A percentile compares a stretch with the other conserved stretches of the same genome.
Conservation (phyloP, 2,113 vertebrate species). For the Uria aalge region DNA sequence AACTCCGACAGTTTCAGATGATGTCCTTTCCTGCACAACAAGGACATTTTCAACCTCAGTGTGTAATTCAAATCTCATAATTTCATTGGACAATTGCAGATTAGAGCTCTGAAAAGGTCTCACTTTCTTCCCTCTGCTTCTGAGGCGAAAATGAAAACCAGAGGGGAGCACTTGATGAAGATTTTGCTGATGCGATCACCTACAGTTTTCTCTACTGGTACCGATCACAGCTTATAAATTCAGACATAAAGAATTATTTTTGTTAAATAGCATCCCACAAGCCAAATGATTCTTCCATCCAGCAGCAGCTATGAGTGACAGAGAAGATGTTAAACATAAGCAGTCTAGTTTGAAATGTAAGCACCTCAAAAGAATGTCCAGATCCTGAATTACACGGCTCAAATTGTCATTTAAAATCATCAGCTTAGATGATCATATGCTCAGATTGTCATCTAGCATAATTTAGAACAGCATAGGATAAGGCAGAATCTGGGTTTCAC, state of each 20-base stretch:
- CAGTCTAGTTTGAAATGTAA: neutral
- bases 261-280: neutral
- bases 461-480: neutral
- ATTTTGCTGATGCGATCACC: neutral
- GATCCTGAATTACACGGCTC: neutral
- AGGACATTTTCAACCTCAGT: neutral
- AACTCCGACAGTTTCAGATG: neutral
- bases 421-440: neutral
- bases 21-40: neutral
- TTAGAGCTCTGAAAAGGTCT: neutral
- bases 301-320: neutral
- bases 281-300: neutral
- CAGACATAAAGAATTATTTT: neutral
- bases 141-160: neutral
- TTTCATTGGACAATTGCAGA: neutral
- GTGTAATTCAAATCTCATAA: neutral
- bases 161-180: neutral
- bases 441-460: neutral
- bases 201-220: neutral
- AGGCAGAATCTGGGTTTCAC: neutral
- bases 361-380: neutral
- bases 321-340: neutral
- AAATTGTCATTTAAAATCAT: neutral
- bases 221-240: neutral
- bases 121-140: neutral